These are phyloP conservation scores for Listrodromus nycthemerus DNA, from an alignment of 2,888 invertebrate species.

Conservation along the genomic window DNA sequence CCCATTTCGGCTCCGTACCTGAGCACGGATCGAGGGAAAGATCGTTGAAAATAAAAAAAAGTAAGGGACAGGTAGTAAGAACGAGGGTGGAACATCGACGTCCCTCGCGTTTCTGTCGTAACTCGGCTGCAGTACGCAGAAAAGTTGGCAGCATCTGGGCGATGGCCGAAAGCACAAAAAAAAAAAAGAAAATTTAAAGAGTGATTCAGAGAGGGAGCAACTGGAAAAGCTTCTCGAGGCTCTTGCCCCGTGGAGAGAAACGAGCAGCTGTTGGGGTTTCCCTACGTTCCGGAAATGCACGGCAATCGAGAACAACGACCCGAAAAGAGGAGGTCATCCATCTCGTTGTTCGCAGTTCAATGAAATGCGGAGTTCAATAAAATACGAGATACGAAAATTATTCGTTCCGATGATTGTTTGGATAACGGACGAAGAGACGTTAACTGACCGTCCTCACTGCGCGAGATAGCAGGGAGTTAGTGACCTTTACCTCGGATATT, in stretches of 20 bases:
- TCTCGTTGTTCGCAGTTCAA: background rate
- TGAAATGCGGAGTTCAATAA: background rate
- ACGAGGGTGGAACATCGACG: slow-evolving; percentile 7
- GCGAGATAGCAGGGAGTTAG: background rate
- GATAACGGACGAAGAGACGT: background rate
- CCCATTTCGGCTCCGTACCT: slow-evolving; percentile 27
- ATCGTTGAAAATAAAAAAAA: background rate
- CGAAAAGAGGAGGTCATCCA: background rate
- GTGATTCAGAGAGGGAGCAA: background rate
- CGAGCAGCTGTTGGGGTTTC: too few relatives aligned
- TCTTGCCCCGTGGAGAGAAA: background rate
- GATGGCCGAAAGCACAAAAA: background rate
- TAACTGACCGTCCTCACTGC: slow-evolving; percentile 13
- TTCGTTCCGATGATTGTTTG: background rate
- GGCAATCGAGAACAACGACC: background rate
- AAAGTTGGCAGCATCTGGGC: slow-evolving; percentile 5
- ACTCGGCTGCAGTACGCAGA: too few relatives aligned
- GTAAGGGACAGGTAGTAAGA: background rate
- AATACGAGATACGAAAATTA: background rate
- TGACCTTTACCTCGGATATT: slow-evolving; percentile 43
- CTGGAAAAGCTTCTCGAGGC: background rate
- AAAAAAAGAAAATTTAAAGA: background rate
- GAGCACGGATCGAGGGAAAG: slow-evolving; percentile 4
- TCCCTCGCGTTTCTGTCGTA: too few relatives aligned
- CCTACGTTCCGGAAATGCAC: slow-evolving; percentile 1